Conservation (phyloP, 2,888 invertebrate species). For the Oegoconia quadripuncta region DNA sequence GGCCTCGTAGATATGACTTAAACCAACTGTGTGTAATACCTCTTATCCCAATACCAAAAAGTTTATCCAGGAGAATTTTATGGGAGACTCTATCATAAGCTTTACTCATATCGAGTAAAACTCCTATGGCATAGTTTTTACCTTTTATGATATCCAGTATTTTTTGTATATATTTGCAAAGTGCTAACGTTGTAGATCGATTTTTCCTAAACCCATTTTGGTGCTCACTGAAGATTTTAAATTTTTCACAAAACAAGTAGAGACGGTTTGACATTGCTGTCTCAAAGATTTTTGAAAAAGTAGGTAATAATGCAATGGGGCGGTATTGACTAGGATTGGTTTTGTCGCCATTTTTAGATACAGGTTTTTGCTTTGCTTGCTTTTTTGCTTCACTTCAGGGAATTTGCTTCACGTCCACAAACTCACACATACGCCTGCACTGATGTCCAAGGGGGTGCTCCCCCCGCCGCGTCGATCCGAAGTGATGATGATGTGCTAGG, state of each 20-base stretch:
- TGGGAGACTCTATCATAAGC: not conserved
- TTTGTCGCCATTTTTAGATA: too few species aligned
- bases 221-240: not conserved
- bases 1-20: not conserved
- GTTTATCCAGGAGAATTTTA: not conserved
- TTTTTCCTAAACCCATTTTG: too few species aligned
- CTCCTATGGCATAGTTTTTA: not conserved
- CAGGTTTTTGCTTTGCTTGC: too few species aligned
- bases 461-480: too few species aligned
- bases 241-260: not conserved
- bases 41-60: not conserved
- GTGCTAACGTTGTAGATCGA: not conserved
- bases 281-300: not conserved
- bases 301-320: not conserved
- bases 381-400: too few species aligned
- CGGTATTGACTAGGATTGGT: too few species aligned
- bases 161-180: too few species aligned
- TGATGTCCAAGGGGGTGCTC: too few species aligned
- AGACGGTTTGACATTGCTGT: not conserved
- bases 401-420: too few species aligned
- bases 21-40: not conserved
- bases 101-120: not conserved
- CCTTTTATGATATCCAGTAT: not conserved
- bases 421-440: too few species aligned
- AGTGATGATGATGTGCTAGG: too few species aligned